Evolutionary conservation across 2,797 vertebrate genomes (phyloP).

Genomic region (Melanogrammus aeglefinus): DNA sequence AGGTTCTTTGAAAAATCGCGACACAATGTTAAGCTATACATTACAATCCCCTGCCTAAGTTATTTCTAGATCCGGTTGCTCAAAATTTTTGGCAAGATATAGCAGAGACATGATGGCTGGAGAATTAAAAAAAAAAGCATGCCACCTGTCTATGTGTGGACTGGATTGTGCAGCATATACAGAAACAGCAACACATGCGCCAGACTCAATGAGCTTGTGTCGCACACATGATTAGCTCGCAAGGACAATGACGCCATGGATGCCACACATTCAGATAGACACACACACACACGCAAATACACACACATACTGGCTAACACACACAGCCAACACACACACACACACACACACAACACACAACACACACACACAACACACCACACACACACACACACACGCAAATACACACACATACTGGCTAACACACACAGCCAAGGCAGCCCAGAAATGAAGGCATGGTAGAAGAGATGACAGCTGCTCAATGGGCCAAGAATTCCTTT

Average conservation of each 20-base stretch:
- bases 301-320: not conserved
- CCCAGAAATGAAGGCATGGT: not conserved
- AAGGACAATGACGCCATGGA: not conserved
- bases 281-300: not conserved
- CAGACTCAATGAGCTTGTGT: conserved; percentile 2
- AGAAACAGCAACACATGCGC: not conserved
- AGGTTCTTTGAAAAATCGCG: not conserved
- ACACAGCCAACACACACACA: not conserved
- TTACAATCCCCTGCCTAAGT: not conserved
- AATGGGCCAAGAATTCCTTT: not conserved
- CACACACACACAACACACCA: not conserved
- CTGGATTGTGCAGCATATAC: not conserved
- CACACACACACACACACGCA: not conserved
- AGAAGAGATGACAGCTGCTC: conserved; percentile 6
- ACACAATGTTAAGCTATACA: not conserved
- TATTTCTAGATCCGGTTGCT: not conserved
- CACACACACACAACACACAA: not conserved
- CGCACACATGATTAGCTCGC: not conserved
- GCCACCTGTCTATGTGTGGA: not conserved
- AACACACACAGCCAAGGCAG: not conserved
- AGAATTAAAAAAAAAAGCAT: not conserved
- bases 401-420: not conserved
- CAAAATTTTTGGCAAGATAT: not conserved
- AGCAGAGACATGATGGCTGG: not conserved
- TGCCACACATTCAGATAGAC: not conserved